Conservation (phyloP, 2,888 invertebrate species). For the Horisme vitalbata region DNA sequence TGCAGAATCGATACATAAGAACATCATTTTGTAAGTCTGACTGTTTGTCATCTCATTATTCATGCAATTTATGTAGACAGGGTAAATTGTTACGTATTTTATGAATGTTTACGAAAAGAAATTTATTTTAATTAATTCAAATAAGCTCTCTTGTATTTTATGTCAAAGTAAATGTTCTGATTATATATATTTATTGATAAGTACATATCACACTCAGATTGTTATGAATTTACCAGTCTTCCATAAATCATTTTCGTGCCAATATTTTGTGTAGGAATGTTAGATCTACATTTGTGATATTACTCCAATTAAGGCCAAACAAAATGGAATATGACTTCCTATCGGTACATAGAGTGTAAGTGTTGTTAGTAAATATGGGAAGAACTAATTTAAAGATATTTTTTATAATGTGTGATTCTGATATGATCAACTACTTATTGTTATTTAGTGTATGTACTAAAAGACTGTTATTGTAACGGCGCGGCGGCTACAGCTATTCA, state of each 20-base stretch:
- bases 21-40: no score
- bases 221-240: background rate
- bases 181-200: background rate
- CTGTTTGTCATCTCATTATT: no score
- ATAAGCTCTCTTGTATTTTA: background rate
- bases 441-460: no score
- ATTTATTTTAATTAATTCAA: background rate
- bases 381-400: no score
- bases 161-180: background rate
- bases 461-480: background rate
- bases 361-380: no score
- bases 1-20: no score
- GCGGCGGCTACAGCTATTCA: no score
- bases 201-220: background rate
- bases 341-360: no score
- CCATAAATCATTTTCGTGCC: background rate
- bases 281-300: no score
- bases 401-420: background rate
- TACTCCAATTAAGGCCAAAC: no score
- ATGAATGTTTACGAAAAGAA: background rate
- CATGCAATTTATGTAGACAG: no score
- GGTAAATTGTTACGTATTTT: slow-evolving; percentile 10
- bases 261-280: background rate
- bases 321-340: no score
- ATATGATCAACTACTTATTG: background rate